Evolutionary conservation across 2,797 vertebrate genomes (phyloP).

Genomic region (Rhincodon typus): DNA sequence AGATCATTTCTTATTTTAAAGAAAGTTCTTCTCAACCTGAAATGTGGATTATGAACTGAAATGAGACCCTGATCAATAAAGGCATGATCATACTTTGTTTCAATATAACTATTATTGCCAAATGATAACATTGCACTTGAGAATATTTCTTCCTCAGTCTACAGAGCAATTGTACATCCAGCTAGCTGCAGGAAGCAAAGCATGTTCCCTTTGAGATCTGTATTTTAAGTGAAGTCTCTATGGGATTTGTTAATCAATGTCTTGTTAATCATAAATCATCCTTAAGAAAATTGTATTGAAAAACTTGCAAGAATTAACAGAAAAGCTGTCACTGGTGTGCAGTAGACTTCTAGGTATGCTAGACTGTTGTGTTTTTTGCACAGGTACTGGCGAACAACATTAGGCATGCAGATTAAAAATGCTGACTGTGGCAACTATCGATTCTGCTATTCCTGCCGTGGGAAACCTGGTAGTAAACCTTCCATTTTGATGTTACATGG

Average conservation of each 20-base stretch:
- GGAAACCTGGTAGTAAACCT: conserved; percentile 63
- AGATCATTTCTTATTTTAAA: no score
- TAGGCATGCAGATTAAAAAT: conserved; percentile 73
- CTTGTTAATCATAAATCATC: background rate
- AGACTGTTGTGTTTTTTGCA: conserved; percentile 32
- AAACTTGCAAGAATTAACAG: background rate
- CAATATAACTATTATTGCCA: background rate
- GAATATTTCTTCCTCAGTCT: background rate
- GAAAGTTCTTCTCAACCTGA: no score
- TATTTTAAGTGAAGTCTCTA: background rate
- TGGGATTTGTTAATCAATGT: no score
- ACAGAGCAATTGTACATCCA: background rate
- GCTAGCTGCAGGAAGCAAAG: background rate
- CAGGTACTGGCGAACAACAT: conserved; percentile 76
- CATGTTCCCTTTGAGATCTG: background rate
- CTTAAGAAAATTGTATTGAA: background rate
- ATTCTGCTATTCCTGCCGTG: conserved; percentile 81
- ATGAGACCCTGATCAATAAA: background rate
- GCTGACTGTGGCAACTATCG: conserved; percentile 64
- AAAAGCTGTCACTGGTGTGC: background rate
- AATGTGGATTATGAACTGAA: background rate
- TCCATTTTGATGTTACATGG: conserved; percentile 87
- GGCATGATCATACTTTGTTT: background rate
- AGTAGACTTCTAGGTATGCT: background rate
- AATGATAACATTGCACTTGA: background rate